Evolutionary conservation across 2,113 vertebrate species (phyloP).

Genomic region (Myanophis thanlyinensis): DNA sequence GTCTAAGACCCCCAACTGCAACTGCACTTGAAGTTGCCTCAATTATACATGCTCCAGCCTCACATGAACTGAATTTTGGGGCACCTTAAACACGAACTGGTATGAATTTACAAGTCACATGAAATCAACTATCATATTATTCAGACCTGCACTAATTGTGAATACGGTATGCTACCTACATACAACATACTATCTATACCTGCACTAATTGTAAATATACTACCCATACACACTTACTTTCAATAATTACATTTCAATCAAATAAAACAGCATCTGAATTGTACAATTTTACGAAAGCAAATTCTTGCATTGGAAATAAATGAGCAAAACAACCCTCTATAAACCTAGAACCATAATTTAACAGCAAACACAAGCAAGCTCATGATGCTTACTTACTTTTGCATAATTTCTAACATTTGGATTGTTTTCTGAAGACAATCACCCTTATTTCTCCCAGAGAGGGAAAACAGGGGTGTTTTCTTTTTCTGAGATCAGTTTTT

Average conservation of each 20-base stretch:
- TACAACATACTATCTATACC: background rate
- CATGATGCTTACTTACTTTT: background rate
- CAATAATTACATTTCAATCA: background rate
- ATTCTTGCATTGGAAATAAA: background rate
- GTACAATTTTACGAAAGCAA: background rate
- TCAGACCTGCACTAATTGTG: background rate
- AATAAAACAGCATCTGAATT: background rate
- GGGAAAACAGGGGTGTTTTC: background rate
- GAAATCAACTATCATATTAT: background rate
- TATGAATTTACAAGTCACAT: background rate
- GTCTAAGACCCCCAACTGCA: background rate
- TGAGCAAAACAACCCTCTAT: background rate
- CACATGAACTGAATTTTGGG: background rate
- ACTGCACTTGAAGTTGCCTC: background rate
- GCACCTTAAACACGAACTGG: background rate
- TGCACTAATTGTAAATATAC: background rate
- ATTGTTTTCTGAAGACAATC: background rate
- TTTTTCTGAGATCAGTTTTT: background rate
- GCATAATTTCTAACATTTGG: background rate
- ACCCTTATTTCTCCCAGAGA: background rate
- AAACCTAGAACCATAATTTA: background rate
- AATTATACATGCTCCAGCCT: background rate
- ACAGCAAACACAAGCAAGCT: background rate
- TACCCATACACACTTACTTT: background rate
- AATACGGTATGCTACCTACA: background rate